Evolutionary conservation across 2,888 invertebrate species (phyloP).

Genomic region (Tetropium fuscum): DNA sequence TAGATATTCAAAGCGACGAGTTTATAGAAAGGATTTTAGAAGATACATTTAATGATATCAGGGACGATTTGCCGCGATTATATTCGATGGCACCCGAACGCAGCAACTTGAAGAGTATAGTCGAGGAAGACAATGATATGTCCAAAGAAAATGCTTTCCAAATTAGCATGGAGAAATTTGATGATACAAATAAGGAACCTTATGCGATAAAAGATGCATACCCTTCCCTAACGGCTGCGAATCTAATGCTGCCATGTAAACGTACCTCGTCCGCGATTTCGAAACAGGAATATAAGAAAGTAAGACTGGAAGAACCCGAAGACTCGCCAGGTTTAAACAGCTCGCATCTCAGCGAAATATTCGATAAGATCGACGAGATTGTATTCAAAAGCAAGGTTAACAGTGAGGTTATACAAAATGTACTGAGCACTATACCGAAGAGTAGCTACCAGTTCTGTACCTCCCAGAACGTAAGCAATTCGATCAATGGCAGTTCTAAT

Average conservation of each 20-base stretch:
- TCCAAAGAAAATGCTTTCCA: background rate
- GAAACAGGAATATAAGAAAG: background rate
- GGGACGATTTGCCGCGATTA: background rate
- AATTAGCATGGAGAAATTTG: background rate
- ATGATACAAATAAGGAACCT: background rate
- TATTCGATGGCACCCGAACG: background rate
- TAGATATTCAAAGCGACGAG: no score
- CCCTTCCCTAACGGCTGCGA: background rate
- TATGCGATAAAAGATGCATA: background rate
- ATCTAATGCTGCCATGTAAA: background rate
- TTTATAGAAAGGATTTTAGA: background rate
- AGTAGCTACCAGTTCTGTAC: background rate
- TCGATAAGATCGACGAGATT: slow-evolving; percentile 15
- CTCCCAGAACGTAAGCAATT: background rate
- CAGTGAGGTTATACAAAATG: slow-evolving; percentile 8
- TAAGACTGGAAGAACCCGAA: background rate
- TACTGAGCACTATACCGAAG: slow-evolving; percentile 4
- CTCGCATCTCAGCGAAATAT: slow-evolving; percentile 1
- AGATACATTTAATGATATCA: background rate
- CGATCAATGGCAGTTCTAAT: no score
- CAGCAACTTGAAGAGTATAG: background rate
- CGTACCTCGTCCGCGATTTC: background rate
- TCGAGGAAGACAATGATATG: background rate
- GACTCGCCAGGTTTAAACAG: background rate
- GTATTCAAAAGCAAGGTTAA: slow-evolving; percentile 12